Conservation (phyloP, 2,888 invertebrate species). For the Bugula neritina region DNA sequence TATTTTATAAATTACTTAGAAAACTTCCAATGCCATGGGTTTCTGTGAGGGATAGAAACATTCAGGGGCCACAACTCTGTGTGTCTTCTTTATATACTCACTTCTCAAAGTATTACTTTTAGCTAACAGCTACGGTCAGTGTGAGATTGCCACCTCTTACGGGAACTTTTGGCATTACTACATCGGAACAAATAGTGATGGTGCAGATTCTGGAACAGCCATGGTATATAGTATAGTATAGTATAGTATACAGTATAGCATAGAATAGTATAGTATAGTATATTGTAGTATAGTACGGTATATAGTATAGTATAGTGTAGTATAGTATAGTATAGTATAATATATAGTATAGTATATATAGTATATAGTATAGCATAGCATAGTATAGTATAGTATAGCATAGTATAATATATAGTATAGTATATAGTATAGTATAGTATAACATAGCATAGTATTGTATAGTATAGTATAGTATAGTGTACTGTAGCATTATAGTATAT, state of each 20-base stretch:
- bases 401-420: neutral
- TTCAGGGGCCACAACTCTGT: no score
- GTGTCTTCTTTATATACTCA: no score
- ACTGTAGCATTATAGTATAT: neutral
- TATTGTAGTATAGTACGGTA: neutral
- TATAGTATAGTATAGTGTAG: neutral
- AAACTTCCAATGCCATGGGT: no score
- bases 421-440: neutral
- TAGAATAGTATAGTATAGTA: no score
- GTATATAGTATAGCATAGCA: neutral
- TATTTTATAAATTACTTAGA: no score
- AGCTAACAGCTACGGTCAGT: no score
- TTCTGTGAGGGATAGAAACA: no score
- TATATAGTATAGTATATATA: neutral
- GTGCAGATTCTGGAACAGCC: no score
- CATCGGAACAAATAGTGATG: no score
- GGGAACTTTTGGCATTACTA: no score
- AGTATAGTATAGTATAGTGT: neutral
- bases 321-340: neutral
- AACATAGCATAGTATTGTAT: neutral
- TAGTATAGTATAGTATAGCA: neutral
- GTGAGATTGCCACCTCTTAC: no score
- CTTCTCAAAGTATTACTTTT: no score
- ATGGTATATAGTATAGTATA: neutral
- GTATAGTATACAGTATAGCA: neutral